Conservation (phyloP, 2,888 invertebrate genomes). For the Apoda limacodes region DNA sequence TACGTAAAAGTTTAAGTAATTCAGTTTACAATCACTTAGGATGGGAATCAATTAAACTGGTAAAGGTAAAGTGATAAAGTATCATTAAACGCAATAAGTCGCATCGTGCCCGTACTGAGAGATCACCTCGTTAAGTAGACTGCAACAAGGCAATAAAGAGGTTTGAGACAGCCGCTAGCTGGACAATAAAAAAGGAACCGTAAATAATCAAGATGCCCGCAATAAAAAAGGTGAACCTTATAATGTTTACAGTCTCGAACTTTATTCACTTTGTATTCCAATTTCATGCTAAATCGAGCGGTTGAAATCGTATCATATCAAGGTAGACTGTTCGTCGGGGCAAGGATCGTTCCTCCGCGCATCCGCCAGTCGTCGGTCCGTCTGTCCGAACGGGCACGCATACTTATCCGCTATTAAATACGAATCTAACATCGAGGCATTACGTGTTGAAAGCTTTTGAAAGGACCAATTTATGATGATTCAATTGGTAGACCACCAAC, state of each 20-base stretch:
- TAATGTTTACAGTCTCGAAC: conserved; percentile 70
- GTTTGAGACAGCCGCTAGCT: conserved; percentile 44
- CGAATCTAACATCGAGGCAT: conserved; percentile 46
- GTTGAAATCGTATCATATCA: conserved; percentile 65
- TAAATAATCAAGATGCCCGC: conserved; percentile 59
- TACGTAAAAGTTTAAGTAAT: conserved; percentile 15
- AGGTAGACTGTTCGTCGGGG: conserved; percentile 62
- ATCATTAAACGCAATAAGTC: conserved; percentile 50
- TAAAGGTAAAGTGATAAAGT: conserved; percentile 50
- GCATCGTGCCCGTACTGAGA: conserved; percentile 28
- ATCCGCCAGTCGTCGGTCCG: conserved; percentile 8
- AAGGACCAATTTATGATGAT: conserved; percentile 49
- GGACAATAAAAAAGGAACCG: conserved; percentile 62
- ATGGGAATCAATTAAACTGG: conserved; percentile 51
- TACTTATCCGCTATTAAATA: conserved; percentile 43
- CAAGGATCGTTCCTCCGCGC: conserved; percentile 25
- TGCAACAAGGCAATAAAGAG: conserved; percentile 67
- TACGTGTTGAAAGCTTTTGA: conserved; percentile 47
- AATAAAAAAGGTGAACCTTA: conserved; percentile 64
- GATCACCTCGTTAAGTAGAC: conserved; percentile 62
- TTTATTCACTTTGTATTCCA: conserved; percentile 71
- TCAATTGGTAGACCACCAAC: conserved; percentile 49
- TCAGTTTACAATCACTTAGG: conserved; percentile 36
- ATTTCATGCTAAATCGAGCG: conserved; percentile 70
- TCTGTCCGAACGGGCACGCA: conserved; percentile 18